Base-by-base conservation (phyloP, 2,888 invertebrate genomes). In the Psylliodes chrysocephalus region DNA sequence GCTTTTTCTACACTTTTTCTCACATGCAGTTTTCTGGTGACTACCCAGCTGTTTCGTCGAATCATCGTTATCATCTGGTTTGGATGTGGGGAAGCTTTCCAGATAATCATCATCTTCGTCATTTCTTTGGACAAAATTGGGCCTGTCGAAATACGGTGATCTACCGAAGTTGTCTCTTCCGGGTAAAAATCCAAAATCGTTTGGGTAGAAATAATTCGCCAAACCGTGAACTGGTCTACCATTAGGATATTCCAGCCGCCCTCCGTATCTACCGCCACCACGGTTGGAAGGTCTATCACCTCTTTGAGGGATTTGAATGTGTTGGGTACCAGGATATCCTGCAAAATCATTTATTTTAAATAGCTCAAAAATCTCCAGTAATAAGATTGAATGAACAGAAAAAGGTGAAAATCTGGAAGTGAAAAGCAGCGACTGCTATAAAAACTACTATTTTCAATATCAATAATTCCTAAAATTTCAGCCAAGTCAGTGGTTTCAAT, bases 1-100 rank as follows among this genome's bases (percentile, higher is more conserved):
- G 47, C 82, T 84, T 63, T 67, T 68, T 67, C 79, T 69, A 77
- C 86, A 84, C 70, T 82, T 71, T 66, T 78, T 74, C 59, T 82
- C 77, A 76, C 85, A 83, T 1, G 78, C 73, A 1, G 77, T 71
- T 4, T 75, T 75, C 1, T 75, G 60, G 28, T 63, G 52, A 6
- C 53, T 54, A 6, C 59, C 57, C 18, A 52, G 55, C 40, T 55
- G 25, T n/a, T 59, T 54, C 10, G 65, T 63, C 10, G 40, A 38
- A 17, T 59, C 69, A 4, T 60, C 61, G 0, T 67, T 70, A n/a
- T 73, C 73, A 18, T 73, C 73, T 2, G 71, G 72, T 30, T 65
- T 68, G 30, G 68, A 69, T 19, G 71, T 54, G 5, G 69, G 60
- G 5, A 62, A 60, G 15, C 30, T 60, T 15, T 67, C 69, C 8